phyloP scores from a whole-genome alignment of 2,797 vertebrate species.

The Syngnathus rostellatus region DNA sequence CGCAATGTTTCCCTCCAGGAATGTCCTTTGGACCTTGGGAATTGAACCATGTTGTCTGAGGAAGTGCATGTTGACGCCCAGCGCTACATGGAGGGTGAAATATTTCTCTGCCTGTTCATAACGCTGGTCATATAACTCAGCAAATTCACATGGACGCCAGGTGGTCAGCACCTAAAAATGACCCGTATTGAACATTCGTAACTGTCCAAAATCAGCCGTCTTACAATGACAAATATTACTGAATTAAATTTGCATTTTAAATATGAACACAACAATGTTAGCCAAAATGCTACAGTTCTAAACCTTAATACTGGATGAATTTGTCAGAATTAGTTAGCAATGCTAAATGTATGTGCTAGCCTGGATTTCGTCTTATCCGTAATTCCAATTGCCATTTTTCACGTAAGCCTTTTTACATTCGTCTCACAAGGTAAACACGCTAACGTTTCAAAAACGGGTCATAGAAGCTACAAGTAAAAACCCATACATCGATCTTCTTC shows the following conservation, averaged over 20 bases:
- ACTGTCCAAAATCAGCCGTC: background rate
- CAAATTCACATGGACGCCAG: background rate
- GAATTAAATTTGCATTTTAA: background rate
- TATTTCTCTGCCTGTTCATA: slow-evolving; percentile 20
- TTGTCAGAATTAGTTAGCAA: background rate
- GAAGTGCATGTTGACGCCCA: slow-evolving; percentile 11
- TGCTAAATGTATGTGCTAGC: background rate
- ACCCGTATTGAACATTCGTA: background rate
- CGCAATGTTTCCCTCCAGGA: slow-evolving; percentile 52
- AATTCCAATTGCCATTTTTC: background rate
- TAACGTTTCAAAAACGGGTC: background rate
- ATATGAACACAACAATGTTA: background rate
- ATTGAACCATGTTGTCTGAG: slow-evolving; percentile 4
- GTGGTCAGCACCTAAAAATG: background rate
- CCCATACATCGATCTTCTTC: background rate
- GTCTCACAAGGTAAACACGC: background rate
- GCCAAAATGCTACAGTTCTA: background rate
- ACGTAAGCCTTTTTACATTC: background rate
- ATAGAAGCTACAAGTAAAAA: background rate
- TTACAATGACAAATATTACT: background rate
- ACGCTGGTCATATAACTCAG: background rate
- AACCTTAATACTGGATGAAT: background rate
- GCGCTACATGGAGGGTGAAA: slow-evolving; percentile 24
- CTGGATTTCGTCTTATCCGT: background rate
- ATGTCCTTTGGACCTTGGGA: slow-evolving; percentile 54